Conservation (phyloP, 2,113 vertebrate genomes). For the Micromys minutus region DNA sequence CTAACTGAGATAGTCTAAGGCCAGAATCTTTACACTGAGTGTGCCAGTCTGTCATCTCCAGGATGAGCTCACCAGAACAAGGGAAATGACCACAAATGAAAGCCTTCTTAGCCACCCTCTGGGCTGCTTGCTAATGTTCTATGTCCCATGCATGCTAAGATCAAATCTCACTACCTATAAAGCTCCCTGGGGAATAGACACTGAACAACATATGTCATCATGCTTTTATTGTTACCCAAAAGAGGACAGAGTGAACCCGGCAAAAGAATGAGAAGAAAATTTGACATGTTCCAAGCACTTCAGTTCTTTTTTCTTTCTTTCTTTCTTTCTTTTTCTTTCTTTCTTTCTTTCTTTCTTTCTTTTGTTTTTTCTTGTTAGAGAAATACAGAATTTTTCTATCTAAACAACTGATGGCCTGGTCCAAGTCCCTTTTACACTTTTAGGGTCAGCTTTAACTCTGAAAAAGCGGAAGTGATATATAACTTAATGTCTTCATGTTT, state of each 20-base stretch:
- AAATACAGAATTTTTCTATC: background rate
- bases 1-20: background rate
- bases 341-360: background rate
- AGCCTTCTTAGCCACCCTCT: background rate
- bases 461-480: background rate
- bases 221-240: constrained; percentile 2
- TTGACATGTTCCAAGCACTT: background rate
- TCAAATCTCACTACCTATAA: background rate
- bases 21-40: background rate
- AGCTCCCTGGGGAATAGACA: background rate
- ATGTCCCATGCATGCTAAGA: background rate
- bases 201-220: background rate
- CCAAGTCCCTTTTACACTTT: background rate
- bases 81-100: background rate
- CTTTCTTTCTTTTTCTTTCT: too few species aligned
- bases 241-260: background rate
- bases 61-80: background rate
- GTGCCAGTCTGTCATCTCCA: background rate
- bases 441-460: constrained; percentile 4
- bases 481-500: background rate
- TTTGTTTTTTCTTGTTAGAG: background rate
- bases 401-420: background rate
- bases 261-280: background rate
- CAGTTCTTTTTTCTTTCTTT: background rate
- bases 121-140: background rate